phyloP scores from a whole-genome alignment of 2,888 invertebrate species.

The Smittia sp. region DNA sequence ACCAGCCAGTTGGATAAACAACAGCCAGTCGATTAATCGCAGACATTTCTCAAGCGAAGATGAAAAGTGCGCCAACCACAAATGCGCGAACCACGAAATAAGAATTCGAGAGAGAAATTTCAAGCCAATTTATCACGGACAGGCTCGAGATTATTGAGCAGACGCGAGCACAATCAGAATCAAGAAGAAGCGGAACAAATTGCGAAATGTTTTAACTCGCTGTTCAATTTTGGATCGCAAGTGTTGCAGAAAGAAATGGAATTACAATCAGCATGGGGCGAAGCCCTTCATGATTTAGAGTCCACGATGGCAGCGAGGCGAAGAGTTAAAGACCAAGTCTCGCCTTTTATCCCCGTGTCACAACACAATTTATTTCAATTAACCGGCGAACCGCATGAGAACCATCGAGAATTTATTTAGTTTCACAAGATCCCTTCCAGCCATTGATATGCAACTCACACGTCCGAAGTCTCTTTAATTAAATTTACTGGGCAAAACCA shows the following conservation, averaged over 20 bases:
- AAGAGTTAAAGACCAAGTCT: not conserved
- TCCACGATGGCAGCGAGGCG: no score
- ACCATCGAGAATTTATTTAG: not conserved
- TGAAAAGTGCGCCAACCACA: slow-evolving; percentile 7
- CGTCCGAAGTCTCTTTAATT: not conserved
- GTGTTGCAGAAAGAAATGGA: not conserved
- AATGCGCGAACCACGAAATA: not conserved
- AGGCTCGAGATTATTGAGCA: not conserved
- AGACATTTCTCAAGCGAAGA: not conserved
- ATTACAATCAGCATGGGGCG: not conserved
- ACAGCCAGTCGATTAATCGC: not conserved
- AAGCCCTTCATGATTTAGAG: not conserved
- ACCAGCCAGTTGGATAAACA: not conserved
- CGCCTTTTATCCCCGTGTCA: slow-evolving; percentile 9
- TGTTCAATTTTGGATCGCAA: not conserved
- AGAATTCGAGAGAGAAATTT: not conserved
- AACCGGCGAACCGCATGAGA: not conserved
- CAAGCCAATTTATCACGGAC: not conserved
- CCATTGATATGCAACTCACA: not conserved
- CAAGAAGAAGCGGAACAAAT: not conserved
- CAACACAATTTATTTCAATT: slow-evolving; percentile 18
- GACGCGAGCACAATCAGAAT: not conserved
- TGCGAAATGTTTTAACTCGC: not conserved
- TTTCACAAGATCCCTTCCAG: not conserved
- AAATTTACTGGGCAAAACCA: not conserved